These are phyloP conservation scores for Platichthys flesus DNA, from an alignment of 2,113 vertebrate species.

Conservation along the genomic window DNA sequence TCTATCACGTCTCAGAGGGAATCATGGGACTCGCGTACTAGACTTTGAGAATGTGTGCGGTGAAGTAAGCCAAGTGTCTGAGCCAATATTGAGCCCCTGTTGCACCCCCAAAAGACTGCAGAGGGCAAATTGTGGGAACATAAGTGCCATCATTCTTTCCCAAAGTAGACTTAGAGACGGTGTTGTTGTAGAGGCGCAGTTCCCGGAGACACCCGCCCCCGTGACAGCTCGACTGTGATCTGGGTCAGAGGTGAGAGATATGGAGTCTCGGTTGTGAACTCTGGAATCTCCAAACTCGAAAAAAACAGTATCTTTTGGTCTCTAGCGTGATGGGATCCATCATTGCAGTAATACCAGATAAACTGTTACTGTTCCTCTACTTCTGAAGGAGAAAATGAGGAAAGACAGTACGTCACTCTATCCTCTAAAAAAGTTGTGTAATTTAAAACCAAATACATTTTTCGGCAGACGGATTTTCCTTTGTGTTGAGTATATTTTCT, in stretches of 20 bases:
- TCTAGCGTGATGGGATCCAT: too few relatives aligned
- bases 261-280: conserved; percentile 21
- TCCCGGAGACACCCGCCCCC: background rate
- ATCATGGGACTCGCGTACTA: conserved; percentile 43
- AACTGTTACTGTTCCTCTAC: too few relatives aligned
- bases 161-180: conserved; percentile 6
- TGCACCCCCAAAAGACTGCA: conserved; percentile 1
- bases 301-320: conserved; percentile 49
- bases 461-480: too few relatives aligned
- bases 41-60: conserved; percentile 18
- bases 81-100: conserved; percentile 31
- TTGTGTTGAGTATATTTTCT: too few relatives aligned
- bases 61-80: conserved; percentile 25
- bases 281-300: conserved; percentile 67
- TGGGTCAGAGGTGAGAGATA: conserved; percentile 6
- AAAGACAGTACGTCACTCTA: too few relatives aligned
- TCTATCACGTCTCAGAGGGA: conserved; percentile 46
- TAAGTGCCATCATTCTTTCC: conserved; percentile 26
- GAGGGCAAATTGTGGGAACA: conserved; percentile 11
- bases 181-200: background rate
- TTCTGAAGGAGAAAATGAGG: too few relatives aligned
- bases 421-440: too few relatives aligned
- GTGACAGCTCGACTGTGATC: background rate
- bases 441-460: too few relatives aligned
- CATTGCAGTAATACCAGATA: too few relatives aligned